These are phyloP conservation scores for Lepidotrigona ventralis DNA, from an alignment of 1,140 invertebrate species.

Conservation along the genomic window DNA sequence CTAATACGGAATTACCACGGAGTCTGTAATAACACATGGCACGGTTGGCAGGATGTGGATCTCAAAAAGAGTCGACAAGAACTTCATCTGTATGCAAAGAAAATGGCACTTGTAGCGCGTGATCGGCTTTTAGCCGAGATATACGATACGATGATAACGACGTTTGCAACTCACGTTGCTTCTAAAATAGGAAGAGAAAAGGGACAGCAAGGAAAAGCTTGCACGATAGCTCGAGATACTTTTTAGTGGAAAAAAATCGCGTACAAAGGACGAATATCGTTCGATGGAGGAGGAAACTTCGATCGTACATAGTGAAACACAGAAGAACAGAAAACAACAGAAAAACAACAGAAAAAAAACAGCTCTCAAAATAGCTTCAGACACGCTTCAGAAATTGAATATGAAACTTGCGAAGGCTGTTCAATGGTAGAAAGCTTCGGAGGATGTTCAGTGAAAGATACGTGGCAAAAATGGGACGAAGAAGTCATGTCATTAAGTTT, in stretches of 20 bases:
- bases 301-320: background rate
- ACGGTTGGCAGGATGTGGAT: background rate
- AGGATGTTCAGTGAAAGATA: too few relatives aligned
- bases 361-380: too few relatives aligned
- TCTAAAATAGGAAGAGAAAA: background rate
- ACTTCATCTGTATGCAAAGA: conserved; percentile 16
- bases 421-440: too few relatives aligned
- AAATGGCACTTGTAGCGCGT: background rate
- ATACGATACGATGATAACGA: background rate
- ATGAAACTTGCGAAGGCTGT: too few relatives aligned
- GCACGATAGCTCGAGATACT: background rate
- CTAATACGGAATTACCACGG: conserved; percentile 19
- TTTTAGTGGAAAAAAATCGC: background rate
- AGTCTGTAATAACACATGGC: conserved; percentile 10
- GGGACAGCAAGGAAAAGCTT: background rate
- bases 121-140: background rate
- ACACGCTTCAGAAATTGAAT: too few relatives aligned
- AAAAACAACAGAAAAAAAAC: too few relatives aligned
- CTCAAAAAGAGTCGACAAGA: conserved; percentile 6
- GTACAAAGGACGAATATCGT: background rate
- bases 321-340: background rate
- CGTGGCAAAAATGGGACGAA: background rate
- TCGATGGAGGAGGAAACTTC: background rate
- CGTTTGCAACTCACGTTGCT: background rate
- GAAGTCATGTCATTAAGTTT: background rate